These are phyloP conservation scores for Galleria mellonella DNA, from an alignment of 1,140 invertebrate genomes.

Conservation along the genomic window DNA sequence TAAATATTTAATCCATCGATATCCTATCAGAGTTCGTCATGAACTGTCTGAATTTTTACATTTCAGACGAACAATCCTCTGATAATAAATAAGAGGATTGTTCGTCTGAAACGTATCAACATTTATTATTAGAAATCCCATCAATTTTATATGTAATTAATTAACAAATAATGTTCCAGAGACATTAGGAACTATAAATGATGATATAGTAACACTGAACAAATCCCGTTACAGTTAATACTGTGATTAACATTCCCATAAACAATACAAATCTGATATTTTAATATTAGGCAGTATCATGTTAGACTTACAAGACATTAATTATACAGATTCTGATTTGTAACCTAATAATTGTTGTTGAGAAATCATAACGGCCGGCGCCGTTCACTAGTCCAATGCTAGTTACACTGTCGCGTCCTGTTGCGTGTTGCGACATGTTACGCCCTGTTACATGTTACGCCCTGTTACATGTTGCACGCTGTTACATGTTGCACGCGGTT, in stretches of 20 bases:
- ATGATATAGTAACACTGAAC: too few relatives aligned
- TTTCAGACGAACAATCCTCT: too few relatives aligned
- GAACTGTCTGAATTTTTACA: too few relatives aligned
- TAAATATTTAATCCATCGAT: not conserved
- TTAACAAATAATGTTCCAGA: too few relatives aligned
- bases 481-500: slow-evolving; percentile 40
- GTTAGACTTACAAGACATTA: slow-evolving; percentile 53
- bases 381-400: slow-evolving; percentile 6
- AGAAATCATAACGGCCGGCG: slow-evolving; percentile 17
- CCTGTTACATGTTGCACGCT: too few relatives aligned
- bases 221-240: not conserved
- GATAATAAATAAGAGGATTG: too few relatives aligned
- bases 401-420: not conserved
- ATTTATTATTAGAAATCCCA: too few relatives aligned
- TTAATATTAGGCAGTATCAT: slow-evolving; percentile 60
- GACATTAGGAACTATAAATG: too few relatives aligned
- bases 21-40: too few relatives aligned
- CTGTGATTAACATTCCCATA: not conserved
- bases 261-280: slow-evolving; percentile 41
- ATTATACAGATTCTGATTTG: slow-evolving; percentile 18
- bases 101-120: too few relatives aligned
- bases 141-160: too few relatives aligned
- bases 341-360: slow-evolving; percentile 53
- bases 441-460: too few relatives aligned
- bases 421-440: slow-evolving; percentile 4